phyloP scores from a whole-genome alignment of 1,140 invertebrate species.

The Lepidurus arcticus region DNA sequence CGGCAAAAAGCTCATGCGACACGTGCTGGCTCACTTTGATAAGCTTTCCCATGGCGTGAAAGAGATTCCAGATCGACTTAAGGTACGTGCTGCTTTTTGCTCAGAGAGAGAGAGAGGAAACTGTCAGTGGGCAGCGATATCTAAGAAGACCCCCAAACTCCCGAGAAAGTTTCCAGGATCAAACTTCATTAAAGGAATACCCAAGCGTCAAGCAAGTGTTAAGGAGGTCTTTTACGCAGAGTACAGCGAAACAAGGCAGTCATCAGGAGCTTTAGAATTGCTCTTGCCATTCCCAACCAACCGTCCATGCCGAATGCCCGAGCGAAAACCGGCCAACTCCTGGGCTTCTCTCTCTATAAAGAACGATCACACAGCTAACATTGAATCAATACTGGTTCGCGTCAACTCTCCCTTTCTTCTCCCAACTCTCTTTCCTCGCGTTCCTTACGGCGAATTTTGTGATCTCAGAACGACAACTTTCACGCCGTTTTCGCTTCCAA shows the following conservation, averaged over 20 bases:
- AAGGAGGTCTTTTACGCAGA: neutral
- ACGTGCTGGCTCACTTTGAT: constrained; percentile 18
- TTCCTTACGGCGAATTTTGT: neutral
- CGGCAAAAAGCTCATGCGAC: neutral
- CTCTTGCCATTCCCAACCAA: neutral
- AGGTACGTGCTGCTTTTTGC: neutral
- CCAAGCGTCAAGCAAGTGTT: neutral
- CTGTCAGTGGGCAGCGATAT: neutral
- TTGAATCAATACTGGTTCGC: neutral
- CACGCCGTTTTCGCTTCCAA: too few species aligned
- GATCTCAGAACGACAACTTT: neutral
- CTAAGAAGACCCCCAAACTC: neutral
- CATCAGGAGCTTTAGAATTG: constrained; percentile 3
- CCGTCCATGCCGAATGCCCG: neutral
- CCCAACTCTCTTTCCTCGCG: neutral
- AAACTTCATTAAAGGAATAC: constrained; percentile 22
- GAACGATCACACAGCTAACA: neutral
- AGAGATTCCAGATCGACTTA: neutral
- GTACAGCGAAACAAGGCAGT: neutral
- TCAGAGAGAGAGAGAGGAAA: too few species aligned
- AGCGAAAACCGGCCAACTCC: neutral
- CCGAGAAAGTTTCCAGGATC: neutral
- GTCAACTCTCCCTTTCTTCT: constrained; percentile 15
- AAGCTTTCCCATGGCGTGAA: neutral
- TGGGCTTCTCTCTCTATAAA: neutral